Conservation (phyloP, 2,888 invertebrate genomes). For the Tetranychus truncatus region DNA sequence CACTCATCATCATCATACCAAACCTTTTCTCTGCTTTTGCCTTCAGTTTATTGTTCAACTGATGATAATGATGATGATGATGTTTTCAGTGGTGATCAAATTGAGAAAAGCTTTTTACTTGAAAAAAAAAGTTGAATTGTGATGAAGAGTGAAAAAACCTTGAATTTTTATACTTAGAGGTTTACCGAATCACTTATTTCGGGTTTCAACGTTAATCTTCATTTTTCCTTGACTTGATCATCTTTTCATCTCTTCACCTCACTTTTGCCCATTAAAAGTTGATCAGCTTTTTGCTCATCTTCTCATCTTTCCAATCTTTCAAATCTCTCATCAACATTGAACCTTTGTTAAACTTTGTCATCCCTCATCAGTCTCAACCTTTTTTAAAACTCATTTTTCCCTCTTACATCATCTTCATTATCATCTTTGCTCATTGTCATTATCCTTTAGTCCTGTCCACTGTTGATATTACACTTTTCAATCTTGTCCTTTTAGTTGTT, state of each 20-base stretch:
- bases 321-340: background rate
- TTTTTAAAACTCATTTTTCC: background rate
- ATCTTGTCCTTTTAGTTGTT: background rate
- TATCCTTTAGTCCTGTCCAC: background rate
- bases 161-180: background rate
- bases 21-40: background rate
- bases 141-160: background rate
- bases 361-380: background rate
- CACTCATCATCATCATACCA: background rate
- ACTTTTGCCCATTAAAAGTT: no score
- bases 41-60: background rate
- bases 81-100: background rate
- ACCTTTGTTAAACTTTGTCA: background rate
- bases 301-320: background rate
- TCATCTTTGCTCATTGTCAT: constrained; percentile 11
- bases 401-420: background rate
- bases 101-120: background rate
- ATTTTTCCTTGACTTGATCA: background rate
- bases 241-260: background rate
- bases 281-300: background rate
- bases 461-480: background rate
- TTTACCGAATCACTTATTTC: background rate
- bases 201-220: background rate
- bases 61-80: background rate
- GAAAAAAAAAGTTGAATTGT: background rate